Base-by-base conservation (phyloP, 2,113 vertebrate genomes). In the Perca schrenkii region DNA sequence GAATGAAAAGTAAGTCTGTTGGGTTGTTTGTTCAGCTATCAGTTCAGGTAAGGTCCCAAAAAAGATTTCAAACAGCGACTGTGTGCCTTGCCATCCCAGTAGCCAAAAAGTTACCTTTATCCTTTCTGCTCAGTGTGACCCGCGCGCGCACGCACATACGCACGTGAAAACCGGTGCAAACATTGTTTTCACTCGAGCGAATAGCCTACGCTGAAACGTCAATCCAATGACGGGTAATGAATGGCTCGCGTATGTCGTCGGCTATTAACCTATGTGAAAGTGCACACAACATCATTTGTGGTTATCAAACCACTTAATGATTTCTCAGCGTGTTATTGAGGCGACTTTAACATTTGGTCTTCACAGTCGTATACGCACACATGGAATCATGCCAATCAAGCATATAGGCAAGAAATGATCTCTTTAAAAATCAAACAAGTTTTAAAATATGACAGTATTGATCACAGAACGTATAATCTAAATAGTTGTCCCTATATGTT, bases 71-170 rank as follows among this genome's bases (percentile, higher is more conserved):
- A 66, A 74, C 75, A 67, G 19, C 5, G 4, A 13, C 11, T 62
- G 58, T 77, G 65, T 84, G 76, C 10, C 21, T 68, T 66, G 25
- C 14, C 60, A 56, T 70, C 56, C 8, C 17, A 43, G 50, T 54
- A 43, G 60, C 74, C 72, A 58, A 65, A 77, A 77, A 77, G 0
- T 77, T 70, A 93, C 89, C 84, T 91, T 91, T 87, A 87, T 74
- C 81, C 77, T 54, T 57, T 47, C 53, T 4, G 31, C 34, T n/a
- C 77, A 63, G n/a, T 40, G 0, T 56, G 46, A 84, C 43, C 17
- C 8, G 21, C 36, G 15, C 8, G 22, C 21, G 5, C 49, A 17
- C n/a, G 10, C 40, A 47, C 1, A 25, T 4, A 53, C 11, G 36
- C 72, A 63, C 74, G 62, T 22, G 62, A 34, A 34, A 34, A 6